Evolutionary conservation across 2,888 invertebrate species (phyloP), one percentile per base, ranked within the genome.

Genomic region (Nomada ferruginata): DNA sequence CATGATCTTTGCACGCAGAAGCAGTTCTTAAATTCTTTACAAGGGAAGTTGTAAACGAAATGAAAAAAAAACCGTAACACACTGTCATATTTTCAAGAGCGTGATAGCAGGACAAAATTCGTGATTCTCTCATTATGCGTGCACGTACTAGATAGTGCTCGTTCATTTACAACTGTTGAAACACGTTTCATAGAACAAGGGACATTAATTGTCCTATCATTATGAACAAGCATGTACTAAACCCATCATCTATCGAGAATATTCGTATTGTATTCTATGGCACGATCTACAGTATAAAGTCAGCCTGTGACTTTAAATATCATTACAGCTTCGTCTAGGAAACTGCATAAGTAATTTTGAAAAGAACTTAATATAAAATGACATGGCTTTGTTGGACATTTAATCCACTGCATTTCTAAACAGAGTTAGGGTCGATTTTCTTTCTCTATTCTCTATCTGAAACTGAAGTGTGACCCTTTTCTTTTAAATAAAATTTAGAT

Each of bases 61-160:
- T 68, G 53, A 86, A 88, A 60, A 50, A 86, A 88, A 60, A 76
- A 76, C 26, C 84, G 85, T 84, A 85, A 86, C 85, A 86, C 85
- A 89, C 60, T 69, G 70, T 84, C 79, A 85, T 85, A 76, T 77
- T 68, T 79, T 15, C 4, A 53, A 64, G 55, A 73, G 57, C 66
- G 57, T 47, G 53, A 68, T 73, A 66, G 77, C 61, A 53, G 59
- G 42, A 74, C 74, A 75, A 66, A 42, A 42, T 74, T 57, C 68
- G 29, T 79, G 20, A 44, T 68, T 23, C 53, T 61, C 65, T 76
- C 61, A 53, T 79, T 57, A 57, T 70, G 64, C 66, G 69, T 80
- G 65, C 55, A 69, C 59, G 42, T 60, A 47, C 47, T 71, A 63
- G 29, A 26, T 20, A 70, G 18, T 76, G 55, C 70, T 72, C 55